A percentile compares a stretch with the other conserved stretches of the same genome.
phyloP scores from a whole-genome alignment of 1,140 invertebrate genomes.

The Lasioglossum baleicum region DNA sequence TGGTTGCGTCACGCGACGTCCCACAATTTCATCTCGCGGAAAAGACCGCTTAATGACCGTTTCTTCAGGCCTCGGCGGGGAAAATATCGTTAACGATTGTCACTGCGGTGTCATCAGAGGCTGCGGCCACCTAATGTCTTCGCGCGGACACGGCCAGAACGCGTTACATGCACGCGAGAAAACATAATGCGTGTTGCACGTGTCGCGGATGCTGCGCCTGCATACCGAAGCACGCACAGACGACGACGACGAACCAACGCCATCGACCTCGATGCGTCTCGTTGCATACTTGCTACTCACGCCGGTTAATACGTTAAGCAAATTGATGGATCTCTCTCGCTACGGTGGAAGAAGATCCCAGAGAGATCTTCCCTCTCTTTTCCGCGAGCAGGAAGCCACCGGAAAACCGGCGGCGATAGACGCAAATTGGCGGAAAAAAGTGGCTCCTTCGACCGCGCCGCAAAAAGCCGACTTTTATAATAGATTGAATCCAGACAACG shows the following conservation, averaged over 20 bases:
- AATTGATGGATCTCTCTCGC: slow-evolving; percentile 29
- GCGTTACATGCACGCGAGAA: background rate
- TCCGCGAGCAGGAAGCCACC: background rate
- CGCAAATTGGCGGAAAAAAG: slow-evolving; percentile 7
- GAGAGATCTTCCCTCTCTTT: no score
- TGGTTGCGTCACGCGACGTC: no score
- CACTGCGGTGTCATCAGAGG: background rate
- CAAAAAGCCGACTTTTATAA: background rate
- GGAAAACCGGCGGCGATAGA: background rate
- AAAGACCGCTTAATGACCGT: slow-evolving; percentile 9
- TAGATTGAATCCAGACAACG: slow-evolving; percentile 7
- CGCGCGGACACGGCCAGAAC: background rate
- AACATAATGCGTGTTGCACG: slow-evolving; percentile 21
- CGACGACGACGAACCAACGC: no score
- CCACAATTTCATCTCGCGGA: background rate
- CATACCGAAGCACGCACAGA: no score
- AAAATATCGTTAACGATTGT: slow-evolving; percentile 21
- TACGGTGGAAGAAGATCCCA: slow-evolving; percentile 8
- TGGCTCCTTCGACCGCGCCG: slow-evolving; percentile 4
- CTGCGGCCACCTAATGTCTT: slow-evolving; percentile 11
- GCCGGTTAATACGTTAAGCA: slow-evolving; percentile 38
- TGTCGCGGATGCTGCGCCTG: background rate
- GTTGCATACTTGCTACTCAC: slow-evolving; percentile 19
- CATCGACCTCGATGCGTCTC: background rate
- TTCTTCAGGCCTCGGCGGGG: background rate